Conservation (phyloP, 2,888 invertebrate genomes). For the Epistrophe eligans region DNA sequence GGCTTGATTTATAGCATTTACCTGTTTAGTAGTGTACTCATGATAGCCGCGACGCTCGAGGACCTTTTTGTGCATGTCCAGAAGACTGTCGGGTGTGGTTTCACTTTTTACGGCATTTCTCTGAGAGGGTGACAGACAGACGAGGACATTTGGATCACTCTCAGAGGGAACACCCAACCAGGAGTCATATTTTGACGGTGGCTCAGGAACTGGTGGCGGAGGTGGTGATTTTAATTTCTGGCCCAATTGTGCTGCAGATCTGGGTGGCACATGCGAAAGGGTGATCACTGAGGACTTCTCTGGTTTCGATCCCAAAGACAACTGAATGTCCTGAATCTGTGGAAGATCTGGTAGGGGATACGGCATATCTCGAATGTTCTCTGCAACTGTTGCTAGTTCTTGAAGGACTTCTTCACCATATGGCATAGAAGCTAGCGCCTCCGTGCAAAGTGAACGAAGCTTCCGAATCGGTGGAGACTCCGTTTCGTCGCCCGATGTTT, state of each 20-base stretch:
- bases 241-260: constrained; percentile 12
- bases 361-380: constrained; percentile 84
- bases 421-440: constrained; percentile 87
- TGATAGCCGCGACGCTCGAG: constrained; percentile 87
- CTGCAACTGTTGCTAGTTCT: constrained; percentile 88
- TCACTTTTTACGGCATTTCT: constrained; percentile 82
- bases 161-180: constrained; percentile 88
- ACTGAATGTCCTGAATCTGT: constrained; percentile 84
- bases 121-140: constrained; percentile 91
- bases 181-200: constrained; percentile 78
- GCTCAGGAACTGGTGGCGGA: constrained; percentile 75
- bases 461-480: constrained; percentile 83
- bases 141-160: constrained; percentile 86
- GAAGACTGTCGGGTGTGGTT: constrained; percentile 86
- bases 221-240: constrained; percentile 68
- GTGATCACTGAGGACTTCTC: constrained; percentile 47
- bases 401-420: constrained; percentile 89
- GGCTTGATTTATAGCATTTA: constrained; percentile 79
- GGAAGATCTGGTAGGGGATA: constrained; percentile 85
- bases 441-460: constrained; percentile 88
- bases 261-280: constrained; percentile 63
- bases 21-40: constrained; percentile 82
- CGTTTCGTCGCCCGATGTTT: constrained; percentile 74
- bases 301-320: constrained; percentile 76
- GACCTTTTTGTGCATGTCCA: constrained; percentile 89